A percentile compares a stretch with the other conserved stretches of the same genome.
phyloP scores from a whole-genome alignment of 2,888 invertebrate genomes.

The Epistrophella euchroma region DNA sequence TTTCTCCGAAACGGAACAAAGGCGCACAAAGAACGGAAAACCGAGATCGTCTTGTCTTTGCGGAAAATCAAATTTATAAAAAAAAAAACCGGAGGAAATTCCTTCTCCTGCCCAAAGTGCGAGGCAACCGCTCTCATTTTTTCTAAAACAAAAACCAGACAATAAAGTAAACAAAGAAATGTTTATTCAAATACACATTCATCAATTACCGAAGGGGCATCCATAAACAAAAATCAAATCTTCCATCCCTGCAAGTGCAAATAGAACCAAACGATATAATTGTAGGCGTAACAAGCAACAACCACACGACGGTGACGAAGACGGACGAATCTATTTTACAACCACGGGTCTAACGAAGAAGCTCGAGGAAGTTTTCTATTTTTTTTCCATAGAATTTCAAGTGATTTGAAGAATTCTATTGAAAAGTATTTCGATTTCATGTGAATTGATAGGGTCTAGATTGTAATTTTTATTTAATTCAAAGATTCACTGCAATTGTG shows the following conservation, averaged over 20 bases:
- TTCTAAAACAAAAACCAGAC: conserved; percentile 32
- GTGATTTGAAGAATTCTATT: conserved; percentile 30
- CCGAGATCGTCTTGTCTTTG: conserved; percentile 31
- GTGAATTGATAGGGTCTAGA: conserved; percentile 31
- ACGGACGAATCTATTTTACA: conserved; percentile 4
- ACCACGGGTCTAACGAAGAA: conserved; percentile 22
- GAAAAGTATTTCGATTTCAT: conserved; percentile 36
- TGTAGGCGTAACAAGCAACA: conserved; percentile 65
- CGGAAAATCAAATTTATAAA: conserved; percentile 44
- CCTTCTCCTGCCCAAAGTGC: conserved; percentile 10
- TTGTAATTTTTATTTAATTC: conserved; percentile 31
- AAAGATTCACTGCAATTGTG: conserved; percentile 33
- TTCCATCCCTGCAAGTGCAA: conserved; percentile 27
- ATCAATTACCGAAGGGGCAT: conserved; percentile 49
- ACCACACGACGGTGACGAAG: conserved; percentile 29
- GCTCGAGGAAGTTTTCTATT: conserved; percentile 47
- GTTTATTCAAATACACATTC: conserved; percentile 48
- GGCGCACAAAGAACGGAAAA: conserved; percentile 67
- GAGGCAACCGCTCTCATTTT: conserved; percentile 14
- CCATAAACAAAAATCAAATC: conserved; percentile 53
- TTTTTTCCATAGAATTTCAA: conserved; percentile 2
- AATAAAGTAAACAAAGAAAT: conserved; percentile 69
- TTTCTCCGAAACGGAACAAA: conserved; percentile 59
- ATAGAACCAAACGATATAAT: conserved; percentile 31
- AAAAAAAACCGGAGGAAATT: conserved; percentile 42